Base-by-base conservation (phyloP, 2,888 invertebrate species). In the Drosophila diplacantha region DNA sequence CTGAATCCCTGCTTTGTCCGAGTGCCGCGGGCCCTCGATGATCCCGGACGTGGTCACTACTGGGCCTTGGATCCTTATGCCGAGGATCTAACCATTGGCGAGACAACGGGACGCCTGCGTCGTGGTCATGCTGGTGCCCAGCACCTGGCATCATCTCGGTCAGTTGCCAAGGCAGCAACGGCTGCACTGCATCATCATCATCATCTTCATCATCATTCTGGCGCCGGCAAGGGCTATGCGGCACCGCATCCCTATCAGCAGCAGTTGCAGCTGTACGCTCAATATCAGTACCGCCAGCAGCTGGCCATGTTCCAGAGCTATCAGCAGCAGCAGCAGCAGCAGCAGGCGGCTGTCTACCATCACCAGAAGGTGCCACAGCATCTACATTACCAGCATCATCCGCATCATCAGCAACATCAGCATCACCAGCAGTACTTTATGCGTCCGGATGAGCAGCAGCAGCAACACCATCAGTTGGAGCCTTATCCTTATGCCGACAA, bases 21-120 rank as follows among this genome's bases (percentile, higher is more conserved):
- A 89, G 95, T 96, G 39, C 96, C 97, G 1, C 90, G 99, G 12
- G 96, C 96, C 82, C 96, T 98, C 89, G 98, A 99, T 89, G 98
- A 99, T 87, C 98, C 99, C 0, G 98, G 98, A 0, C 98, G 99
- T 85, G 99, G 98, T 0, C 98, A 98, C 89, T 99, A 99, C 89
- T 99, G 99, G 98, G 98, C 98, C 94, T 87, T 99, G 85, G 98
- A 98, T 87, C 95, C 97, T 0, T 95, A 95, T 24, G 94, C 95
- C 47, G 97, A 98, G 84, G 98, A 98, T 81, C 95, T 99, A 29
- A 98, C 97, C 85, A 98, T 99, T 85, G 98, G 98, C 0, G 96
- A 96, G 3, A 96, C 97, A 0, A 98, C 98, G 0, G 99, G 99
- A 0, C 98, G 99, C 86, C 89, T 99, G 49, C 90, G 98, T 12